A percentile compares a stretch with the other conserved stretches of the same genome.
Evolutionary conservation across 1,140 invertebrate genomes (phyloP).

Genomic region (Pygmarrhopalites habei): DNA sequence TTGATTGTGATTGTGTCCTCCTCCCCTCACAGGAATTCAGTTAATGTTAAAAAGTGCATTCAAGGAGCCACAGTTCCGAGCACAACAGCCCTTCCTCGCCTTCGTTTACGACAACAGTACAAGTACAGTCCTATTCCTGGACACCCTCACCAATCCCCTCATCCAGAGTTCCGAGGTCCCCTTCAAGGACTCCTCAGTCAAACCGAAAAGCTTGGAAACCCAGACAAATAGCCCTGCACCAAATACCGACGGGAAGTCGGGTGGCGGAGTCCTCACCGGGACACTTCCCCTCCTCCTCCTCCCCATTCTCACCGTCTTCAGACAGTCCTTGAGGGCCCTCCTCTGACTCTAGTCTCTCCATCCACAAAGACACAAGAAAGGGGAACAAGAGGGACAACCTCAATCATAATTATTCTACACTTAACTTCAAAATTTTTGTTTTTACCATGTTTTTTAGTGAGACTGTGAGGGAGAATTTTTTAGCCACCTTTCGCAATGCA

Average conservation of each 20-base stretch:
- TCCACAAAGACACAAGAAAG: neutral
- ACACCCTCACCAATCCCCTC: slow-evolving; percentile 3
- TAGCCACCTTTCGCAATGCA: neutral
- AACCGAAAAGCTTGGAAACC: neutral
- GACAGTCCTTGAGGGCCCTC: neutral
- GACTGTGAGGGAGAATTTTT: neutral
- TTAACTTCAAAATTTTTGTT: neutral
- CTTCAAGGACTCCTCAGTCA: no score
- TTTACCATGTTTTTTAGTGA: neutral
- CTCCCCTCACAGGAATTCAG: slow-evolving; percentile 12
- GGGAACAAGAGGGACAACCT: neutral
- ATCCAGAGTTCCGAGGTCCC: neutral
- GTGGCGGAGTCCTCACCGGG: neutral
- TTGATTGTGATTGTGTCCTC: neutral
- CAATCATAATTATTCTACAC: neutral
- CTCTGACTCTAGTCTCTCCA: neutral
- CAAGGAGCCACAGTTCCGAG: neutral
- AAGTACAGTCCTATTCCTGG: slow-evolving; percentile 5
- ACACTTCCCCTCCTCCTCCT: neutral
- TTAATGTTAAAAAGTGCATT: slow-evolving; percentile 13
- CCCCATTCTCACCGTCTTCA: neutral
- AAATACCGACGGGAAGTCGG: neutral
- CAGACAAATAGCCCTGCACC: neutral
- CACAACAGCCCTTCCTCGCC: slow-evolving; percentile 11
- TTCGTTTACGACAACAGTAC: slow-evolving; percentile 13